Evolutionary conservation across 2,888 invertebrate genomes (phyloP).

Genomic region (Acronicta aceris): DNA sequence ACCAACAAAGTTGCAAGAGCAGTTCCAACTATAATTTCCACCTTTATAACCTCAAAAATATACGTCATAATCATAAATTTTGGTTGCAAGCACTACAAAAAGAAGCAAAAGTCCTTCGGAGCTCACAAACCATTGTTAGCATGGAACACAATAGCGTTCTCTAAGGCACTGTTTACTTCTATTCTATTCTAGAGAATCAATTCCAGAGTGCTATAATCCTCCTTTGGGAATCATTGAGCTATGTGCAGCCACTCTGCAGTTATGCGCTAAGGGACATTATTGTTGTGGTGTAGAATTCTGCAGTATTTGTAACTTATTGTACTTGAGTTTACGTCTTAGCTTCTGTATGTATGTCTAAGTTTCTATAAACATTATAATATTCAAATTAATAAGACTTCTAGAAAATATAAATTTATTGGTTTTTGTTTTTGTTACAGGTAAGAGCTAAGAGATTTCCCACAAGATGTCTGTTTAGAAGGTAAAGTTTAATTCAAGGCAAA

Average conservation of each 20-base stretch:
- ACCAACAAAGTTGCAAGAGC: conserved; percentile 24
- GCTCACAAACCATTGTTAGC: conserved; percentile 64
- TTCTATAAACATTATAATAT: too few species aligned
- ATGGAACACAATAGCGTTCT: conserved; percentile 62
- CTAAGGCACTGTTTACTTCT: conserved; percentile 66
- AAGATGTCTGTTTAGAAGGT: conserved; percentile 10
- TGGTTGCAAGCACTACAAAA: conserved; percentile 45
- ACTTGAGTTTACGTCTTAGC: conserved; percentile 8
- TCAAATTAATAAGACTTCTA: too few species aligned
- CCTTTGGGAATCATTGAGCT: conserved; percentile 63
- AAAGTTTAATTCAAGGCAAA: conserved; percentile 1
- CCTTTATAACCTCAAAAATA: conserved; percentile 40
- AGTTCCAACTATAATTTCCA: conserved; percentile 29
- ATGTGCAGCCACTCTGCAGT: conserved; percentile 51
- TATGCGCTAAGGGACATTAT: conserved; percentile 52
- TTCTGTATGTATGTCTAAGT: conserved; percentile 1
- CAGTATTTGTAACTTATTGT: conserved; percentile 11
- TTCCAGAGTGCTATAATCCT: conserved; percentile 63
- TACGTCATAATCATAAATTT: conserved; percentile 44
- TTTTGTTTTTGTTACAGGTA: conserved; percentile 53
- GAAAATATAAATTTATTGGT: not conserved
- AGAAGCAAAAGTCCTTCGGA: conserved; percentile 60
- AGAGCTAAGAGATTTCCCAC: conserved; percentile 50
- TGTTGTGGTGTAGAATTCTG: conserved; percentile 41
- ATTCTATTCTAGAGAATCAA: conserved; percentile 66